These are phyloP conservation scores for Eurystomus glaucurus DNA, from an alignment of 2,797 vertebrate species.

Conservation along the genomic window DNA sequence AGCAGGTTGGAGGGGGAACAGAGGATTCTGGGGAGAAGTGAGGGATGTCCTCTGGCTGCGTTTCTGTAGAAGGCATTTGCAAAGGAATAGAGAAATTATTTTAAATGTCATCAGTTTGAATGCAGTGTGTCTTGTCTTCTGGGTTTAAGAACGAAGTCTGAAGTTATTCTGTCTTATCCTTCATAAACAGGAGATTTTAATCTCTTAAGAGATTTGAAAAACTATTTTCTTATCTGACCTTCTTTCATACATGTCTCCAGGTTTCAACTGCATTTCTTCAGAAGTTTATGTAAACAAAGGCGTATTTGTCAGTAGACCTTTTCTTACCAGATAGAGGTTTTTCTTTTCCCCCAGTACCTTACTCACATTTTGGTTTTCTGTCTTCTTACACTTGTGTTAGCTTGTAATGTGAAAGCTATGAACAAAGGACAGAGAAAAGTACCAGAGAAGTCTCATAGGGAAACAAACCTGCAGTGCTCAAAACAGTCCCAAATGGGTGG, in stretches of 20 bases:
- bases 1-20: slow-evolving; percentile 3
- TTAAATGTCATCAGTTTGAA: slow-evolving; percentile 69
- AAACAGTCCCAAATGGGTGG: not conserved
- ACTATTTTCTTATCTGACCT: slow-evolving; percentile 49
- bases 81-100: slow-evolving; percentile 8
- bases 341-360: slow-evolving; percentile 38
- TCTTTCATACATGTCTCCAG: slow-evolving; percentile 21
- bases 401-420: not conserved
- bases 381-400: slow-evolving; percentile 5
- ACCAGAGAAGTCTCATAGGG: not conserved
- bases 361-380: not conserved
- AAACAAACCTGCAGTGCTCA: slow-evolving; percentile 32
- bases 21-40: not conserved
- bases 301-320: not conserved
- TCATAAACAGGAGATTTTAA: slow-evolving; percentile 30
- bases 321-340: not conserved
- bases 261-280: slow-evolving; percentile 22
- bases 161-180: not conserved
- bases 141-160: slow-evolving; percentile 52
- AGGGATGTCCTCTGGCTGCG: slow-evolving; percentile 47
- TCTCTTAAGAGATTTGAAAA: slow-evolving; percentile 39
- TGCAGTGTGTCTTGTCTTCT: slow-evolving; percentile 18
- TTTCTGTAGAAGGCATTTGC: slow-evolving; percentile 43
- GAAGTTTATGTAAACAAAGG: slow-evolving; percentile 42
- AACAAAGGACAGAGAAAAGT: slow-evolving; percentile 17